These are phyloP conservation scores for Actenoides hombroni DNA, from an alignment of 2,113 vertebrate species.

Conservation along the genomic window DNA sequence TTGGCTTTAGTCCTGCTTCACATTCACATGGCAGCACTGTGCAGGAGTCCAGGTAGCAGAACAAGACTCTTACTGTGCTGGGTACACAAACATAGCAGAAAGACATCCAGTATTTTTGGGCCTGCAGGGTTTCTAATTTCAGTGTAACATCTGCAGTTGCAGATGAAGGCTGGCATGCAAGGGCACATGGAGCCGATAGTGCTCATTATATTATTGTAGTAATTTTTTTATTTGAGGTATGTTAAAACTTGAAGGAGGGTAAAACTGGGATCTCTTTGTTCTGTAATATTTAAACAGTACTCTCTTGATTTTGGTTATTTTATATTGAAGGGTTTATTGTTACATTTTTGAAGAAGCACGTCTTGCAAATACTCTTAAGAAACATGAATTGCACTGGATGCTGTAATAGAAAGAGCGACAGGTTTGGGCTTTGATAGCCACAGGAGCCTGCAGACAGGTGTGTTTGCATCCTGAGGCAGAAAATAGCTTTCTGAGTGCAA, in stretches of 20 bases:
- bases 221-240: neutral
- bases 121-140: neutral
- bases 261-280: neutral
- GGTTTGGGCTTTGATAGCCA: neutral
- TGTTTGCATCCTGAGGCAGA: neutral
- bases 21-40: neutral
- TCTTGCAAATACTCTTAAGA: neutral
- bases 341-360: neutral
- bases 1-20: neutral
- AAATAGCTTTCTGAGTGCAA: neutral
- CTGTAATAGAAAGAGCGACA: neutral
- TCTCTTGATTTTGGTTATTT: neutral
- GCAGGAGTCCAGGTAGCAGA: neutral
- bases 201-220: neutral
- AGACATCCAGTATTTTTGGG: neutral
- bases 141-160: neutral
- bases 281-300: neutral
- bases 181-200: neutral
- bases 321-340: neutral
- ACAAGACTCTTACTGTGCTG: neutral
- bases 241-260: neutral
- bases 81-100: neutral
- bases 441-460: neutral
- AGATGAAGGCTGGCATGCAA: neutral
- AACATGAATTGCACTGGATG: neutral